Percentiles rank a stretch among this genome's conserved stretches.
These are phyloP conservation scores for Adineta ricciae DNA, from an alignment of 2,888 invertebrate species.

Conservation along the genomic window DNA sequence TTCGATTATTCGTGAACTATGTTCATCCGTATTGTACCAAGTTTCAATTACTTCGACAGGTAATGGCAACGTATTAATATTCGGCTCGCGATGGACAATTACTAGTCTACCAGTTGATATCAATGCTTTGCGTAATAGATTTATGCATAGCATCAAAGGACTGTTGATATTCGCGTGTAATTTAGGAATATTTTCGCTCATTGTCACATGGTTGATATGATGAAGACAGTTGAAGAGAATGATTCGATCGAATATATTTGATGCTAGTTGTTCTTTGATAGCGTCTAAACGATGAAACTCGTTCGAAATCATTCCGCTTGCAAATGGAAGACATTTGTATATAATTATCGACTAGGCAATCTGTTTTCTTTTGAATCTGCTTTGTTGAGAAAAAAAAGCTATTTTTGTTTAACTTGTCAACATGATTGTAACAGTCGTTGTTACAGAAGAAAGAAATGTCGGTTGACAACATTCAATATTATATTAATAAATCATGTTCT, in stretches of 20 bases:
- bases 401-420: not conserved
- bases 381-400: not conserved
- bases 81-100: not conserved
- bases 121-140: not conserved
- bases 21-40: not conserved
- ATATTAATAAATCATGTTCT: not conserved
- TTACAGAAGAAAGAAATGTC: not conserved
- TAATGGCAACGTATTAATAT: conserved; percentile 8
- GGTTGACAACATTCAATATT: not conserved
- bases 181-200: no score
- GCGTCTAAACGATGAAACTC: not conserved
- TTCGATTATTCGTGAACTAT: not conserved
- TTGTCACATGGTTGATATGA: not conserved
- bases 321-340: no score
- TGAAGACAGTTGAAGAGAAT: not conserved
- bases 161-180: not conserved
- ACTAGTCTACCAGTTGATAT: not conserved
- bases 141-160: not conserved
- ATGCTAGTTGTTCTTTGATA: not conserved
- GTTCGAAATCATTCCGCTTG: no score
- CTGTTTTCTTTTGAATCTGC: not conserved
- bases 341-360: no score
- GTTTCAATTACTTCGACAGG: not conserved
- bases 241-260: not conserved
- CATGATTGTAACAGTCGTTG: not conserved